phyloP scores from a whole-genome alignment of 2,888 invertebrate species.

The Eupeodes luniger region DNA sequence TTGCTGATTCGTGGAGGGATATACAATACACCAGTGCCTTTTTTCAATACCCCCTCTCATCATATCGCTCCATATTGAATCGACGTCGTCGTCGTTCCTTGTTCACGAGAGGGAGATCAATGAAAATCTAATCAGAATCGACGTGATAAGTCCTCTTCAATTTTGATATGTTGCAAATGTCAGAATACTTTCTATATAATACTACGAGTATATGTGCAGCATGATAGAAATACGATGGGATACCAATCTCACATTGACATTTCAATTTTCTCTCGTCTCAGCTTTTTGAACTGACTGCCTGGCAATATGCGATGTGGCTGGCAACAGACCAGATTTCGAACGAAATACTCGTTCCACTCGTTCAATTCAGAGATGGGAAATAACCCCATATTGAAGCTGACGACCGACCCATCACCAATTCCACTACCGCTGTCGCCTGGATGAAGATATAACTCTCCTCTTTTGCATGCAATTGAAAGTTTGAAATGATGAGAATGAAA shows the following conservation, averaged over 20 bases:
- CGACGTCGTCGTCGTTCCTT: not conserved
- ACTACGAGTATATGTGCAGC: slow-evolving; percentile 18
- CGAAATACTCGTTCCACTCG: not conserved
- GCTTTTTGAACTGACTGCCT: slow-evolving; percentile 27
- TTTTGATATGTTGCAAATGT: slow-evolving; percentile 73
- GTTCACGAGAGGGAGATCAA: slow-evolving; percentile 55
- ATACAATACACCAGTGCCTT: not conserved
- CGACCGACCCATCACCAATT: too few relatives aligned
- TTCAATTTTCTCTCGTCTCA: slow-evolving; percentile 73
- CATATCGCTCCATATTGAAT: not conserved
- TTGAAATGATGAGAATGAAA: slow-evolving; percentile 26
- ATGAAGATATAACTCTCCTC: slow-evolving; percentile 51
- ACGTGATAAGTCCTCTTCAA: slow-evolving; percentile 76
- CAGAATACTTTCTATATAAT: slow-evolving; percentile 30
- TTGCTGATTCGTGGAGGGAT: too few relatives aligned
- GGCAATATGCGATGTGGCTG: not conserved
- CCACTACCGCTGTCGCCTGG: slow-evolving; percentile 6
- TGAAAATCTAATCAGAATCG: slow-evolving; percentile 76
- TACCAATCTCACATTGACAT: slow-evolving; percentile 75
- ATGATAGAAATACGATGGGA: slow-evolving; percentile 51
- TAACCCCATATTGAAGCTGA: not conserved
- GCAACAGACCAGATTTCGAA: not conserved
- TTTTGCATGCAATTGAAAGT: slow-evolving; percentile 65
- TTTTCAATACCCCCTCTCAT: not conserved
- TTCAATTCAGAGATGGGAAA: not conserved